Base-by-base conservation (phyloP, 1,140 invertebrate genomes). In the Delia radicum region DNA sequence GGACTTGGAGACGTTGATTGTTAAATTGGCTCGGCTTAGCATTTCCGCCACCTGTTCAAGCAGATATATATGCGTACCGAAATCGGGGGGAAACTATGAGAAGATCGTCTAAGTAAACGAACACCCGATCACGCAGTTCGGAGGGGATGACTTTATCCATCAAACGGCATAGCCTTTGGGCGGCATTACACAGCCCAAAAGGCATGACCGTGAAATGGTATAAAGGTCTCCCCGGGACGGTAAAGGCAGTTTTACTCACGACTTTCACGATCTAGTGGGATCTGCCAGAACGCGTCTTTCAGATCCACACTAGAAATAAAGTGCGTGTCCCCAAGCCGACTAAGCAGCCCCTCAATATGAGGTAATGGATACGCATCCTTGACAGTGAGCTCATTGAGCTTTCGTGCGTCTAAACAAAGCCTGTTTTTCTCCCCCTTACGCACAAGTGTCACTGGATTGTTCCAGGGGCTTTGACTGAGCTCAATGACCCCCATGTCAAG, bases 171-270 rank as follows among this genome's bases (percentile, higher is more conserved):
- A 77, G 73, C 3, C 73, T 78, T 61, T 74, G 73, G 0, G 78
- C 73, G 2, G 75, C 75, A 65, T 79, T 79, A 21, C 46, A 73
- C 28, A 78, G 84, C 87, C 72, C 77, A 33, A 79, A 76, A 3
- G 73, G 77, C 77, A 79, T 79, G 4, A 33, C 33, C 37, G 69
- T 72, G n/a, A 72, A 72, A 31, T 67, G 63, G 8, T 77, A 77
- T 12, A 74, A 33, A 6, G 48, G 76, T 28, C 73, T 27, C 28
- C 55, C 55, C 4, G 73, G 73, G 15, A 76, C 27, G 74, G 77
- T 82, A 76, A 88, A 88, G 2, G 86, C 87, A 1, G 88, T 89
- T 69, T 87, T 88, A n/a, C 29, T 80, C 73, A 55, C 77, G 78
- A n/a, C 77, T 80, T 5, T 75, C 73, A 6, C 75, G 31, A 1